A percentile compares a stretch with the other conserved stretches of the same genome.
Evolutionary conservation across 2,888 invertebrate species (phyloP).

Genomic region (Kryphioiulus occultus): DNA sequence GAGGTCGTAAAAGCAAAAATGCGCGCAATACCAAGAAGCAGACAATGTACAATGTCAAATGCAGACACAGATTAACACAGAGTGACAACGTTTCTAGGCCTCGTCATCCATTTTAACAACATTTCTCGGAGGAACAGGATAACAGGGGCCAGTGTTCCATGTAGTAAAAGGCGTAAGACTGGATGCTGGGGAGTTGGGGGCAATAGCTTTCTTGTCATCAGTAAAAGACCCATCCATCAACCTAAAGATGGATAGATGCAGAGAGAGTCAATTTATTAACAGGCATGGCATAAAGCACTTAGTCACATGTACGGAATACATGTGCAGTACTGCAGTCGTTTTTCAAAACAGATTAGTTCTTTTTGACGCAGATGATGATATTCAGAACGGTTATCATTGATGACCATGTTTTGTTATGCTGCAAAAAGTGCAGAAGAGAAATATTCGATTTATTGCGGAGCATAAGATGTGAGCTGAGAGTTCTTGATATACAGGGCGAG

Average conservation of each 20-base stretch:
- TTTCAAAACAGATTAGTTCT: not conserved
- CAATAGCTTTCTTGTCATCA: not conserved
- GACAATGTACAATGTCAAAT: not conserved
- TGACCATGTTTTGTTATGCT: not conserved
- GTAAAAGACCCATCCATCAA: not conserved
- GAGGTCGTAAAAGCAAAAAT: constrained; percentile 14
- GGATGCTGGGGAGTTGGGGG: no score
- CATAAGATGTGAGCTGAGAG: not conserved
- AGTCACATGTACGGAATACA: not conserved
- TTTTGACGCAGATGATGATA: not conserved
- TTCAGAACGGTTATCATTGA: not conserved
- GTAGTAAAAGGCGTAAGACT: not conserved
- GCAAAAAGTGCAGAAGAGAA: not conserved
- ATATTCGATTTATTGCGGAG: not conserved
- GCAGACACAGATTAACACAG: not conserved
- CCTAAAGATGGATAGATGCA: not conserved
- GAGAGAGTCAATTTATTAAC: not conserved
- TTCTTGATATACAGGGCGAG: not conserved
- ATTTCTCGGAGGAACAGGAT: not conserved
- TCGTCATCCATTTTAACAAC: not conserved
- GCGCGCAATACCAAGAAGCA: not conserved
- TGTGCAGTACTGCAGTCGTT: not conserved
- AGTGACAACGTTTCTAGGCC: not conserved
- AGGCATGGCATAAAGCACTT: not conserved
- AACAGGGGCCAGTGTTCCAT: not conserved